Evolutionary conservation across 2,113 vertebrate species (phyloP), one percentile per base, ranked within the genome.

Genomic region (Pachypanchax playfairii): DNA sequence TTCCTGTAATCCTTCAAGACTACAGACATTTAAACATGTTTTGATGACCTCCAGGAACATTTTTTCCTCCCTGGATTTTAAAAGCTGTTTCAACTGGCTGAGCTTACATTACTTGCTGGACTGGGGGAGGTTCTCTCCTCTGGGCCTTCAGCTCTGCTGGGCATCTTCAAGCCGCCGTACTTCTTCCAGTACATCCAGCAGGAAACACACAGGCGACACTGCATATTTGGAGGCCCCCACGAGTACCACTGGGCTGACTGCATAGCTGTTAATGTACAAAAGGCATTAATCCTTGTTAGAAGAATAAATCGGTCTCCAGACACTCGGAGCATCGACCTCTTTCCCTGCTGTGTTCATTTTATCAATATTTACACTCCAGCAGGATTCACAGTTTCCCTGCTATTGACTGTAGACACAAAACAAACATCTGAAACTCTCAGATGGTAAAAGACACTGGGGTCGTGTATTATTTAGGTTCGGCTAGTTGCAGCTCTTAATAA

Each of bases 121-220:
- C 77, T 93, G 20, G 96, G 94, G 55, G 95, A 94, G 20, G 94
- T 88, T 80, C 94, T 94, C 83, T 96, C 96, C 73, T 92, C 92
- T 6, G 90, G 86, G 11, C 21, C 95, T 49, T 97, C 96, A 36
- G 94, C 94, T 83, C 95, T 92, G 72, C 95, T 98, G 12, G 95
- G 97, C 97, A 98, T 98, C 92, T 98, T 98, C 81, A 98, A 90
- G 61, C 97, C 96, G 43, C 96, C 95, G 0, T 98, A 98, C 85
- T 98, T 98, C 91, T 98, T 98, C 97, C 97, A 98, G 76, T 98
- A 98, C 86, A 96, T 95, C 96, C 97, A 98, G 85, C 97, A 98
- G 75, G 95, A 94, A 17, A 96, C 94, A 63, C 97, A 98, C 76
- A 98, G 86, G 66, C 96, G 94, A 81, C 97, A 98, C 0, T 97